Evolutionary conservation across 2,113 vertebrate genomes (phyloP).

Genomic region (Micronycteris hirsuta): DNA sequence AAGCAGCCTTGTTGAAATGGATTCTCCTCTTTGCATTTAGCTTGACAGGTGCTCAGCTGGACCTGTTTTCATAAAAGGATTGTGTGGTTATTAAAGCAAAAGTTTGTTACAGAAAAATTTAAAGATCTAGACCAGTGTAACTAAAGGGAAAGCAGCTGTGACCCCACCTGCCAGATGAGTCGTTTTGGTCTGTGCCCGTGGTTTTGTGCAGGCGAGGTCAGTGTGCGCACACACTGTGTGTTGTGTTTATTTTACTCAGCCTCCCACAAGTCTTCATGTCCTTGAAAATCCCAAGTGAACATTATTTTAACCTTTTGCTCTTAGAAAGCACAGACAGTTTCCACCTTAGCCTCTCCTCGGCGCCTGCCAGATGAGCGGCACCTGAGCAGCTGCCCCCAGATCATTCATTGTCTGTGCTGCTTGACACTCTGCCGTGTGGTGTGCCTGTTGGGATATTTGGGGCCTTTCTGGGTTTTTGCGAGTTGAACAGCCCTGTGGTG

Average conservation of each 20-base stretch:
- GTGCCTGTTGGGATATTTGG: background rate
- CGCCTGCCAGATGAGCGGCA: background rate
- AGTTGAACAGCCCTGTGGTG: background rate
- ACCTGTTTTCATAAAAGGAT: background rate
- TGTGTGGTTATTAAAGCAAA: background rate
- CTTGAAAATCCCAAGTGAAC: background rate
- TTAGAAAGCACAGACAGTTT: background rate
- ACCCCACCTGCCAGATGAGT: no score
- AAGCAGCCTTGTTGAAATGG: background rate
- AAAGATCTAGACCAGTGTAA: background rate
- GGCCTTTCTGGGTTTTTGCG: background rate
- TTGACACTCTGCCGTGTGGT: no score
- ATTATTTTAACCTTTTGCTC: background rate
- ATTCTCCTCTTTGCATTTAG: background rate
- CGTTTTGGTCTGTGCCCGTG: no score
- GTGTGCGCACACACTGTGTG: fast-evolving
- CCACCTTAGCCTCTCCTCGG: background rate
- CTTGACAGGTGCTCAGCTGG: background rate
- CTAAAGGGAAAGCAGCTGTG: fast-evolving
- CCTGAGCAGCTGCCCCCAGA: background rate
- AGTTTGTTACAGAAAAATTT: background rate
- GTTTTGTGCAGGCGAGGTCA: background rate
- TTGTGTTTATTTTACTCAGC: background rate
- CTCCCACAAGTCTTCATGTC: background rate
- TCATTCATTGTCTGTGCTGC: fast-evolving